phyloP scores from a whole-genome alignment of 1,140 invertebrate species.

The Caenorhabditis tropicalis region DNA sequence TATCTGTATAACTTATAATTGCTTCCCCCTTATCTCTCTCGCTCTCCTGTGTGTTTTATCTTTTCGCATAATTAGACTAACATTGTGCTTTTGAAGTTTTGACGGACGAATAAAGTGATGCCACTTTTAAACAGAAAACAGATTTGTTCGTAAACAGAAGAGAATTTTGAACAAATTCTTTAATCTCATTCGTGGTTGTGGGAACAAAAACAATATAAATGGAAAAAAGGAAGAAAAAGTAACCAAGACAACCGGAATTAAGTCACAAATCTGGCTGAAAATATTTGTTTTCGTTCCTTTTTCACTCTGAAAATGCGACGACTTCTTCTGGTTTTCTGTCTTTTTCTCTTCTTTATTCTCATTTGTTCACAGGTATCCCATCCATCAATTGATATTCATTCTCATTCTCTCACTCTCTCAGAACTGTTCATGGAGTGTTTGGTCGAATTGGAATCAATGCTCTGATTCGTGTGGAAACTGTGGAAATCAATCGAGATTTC shows the following conservation, averaged over 20 bases:
- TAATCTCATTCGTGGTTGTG: not conserved
- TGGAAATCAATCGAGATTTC: not conserved
- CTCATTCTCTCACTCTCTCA: not conserved
- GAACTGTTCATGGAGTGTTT: not conserved
- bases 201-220: not conserved
- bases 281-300: not conserved
- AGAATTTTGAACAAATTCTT: not conserved
- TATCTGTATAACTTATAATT: constrained; percentile 35
- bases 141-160: not conserved
- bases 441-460: not conserved
- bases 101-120: constrained; percentile 27
- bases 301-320: not conserved
- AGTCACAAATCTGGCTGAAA: not conserved
- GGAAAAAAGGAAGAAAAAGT: not conserved
- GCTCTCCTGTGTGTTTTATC: not conserved
- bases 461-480: not conserved
- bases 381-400: not conserved
- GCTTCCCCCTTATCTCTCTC: not conserved
- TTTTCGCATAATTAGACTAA: constrained; percentile 39
- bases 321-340: not conserved
- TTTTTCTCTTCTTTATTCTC: not conserved
- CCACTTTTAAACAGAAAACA: not conserved
- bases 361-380: not conserved
- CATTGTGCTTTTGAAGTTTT: not conserved
- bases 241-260: not conserved